Conservation (phyloP, 2,888 invertebrate genomes). For the Chymomyza amoena region DNA sequence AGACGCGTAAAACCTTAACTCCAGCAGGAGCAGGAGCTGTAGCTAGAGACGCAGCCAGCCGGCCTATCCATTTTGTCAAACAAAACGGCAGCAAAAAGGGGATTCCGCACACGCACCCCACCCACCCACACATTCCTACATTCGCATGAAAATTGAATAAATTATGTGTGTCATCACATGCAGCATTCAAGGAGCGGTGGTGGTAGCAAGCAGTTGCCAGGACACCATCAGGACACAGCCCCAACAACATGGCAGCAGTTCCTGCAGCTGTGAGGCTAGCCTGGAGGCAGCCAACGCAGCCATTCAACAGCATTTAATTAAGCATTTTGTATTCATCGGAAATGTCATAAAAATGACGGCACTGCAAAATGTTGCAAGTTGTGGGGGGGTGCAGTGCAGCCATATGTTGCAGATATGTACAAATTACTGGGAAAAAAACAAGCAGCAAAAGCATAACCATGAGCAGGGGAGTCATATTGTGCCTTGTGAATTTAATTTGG, state of each 20-base stretch:
- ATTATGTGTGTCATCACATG: constrained; percentile 75
- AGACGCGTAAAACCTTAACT: constrained; percentile 66
- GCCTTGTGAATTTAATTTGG: not conserved
- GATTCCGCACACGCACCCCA: constrained; percentile 18
- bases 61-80: not conserved
- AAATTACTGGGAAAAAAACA: not conserved
- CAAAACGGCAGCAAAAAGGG: constrained; percentile 28
- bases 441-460: too few relatives aligned
- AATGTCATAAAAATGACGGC: constrained; percentile 66
- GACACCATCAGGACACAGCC: not conserved
- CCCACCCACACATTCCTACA: constrained; percentile 22
- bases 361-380: constrained; percentile 24
- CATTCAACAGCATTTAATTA: constrained; percentile 71
- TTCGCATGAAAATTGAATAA: constrained; percentile 68
- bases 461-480: too few relatives aligned
- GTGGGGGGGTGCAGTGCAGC: not conserved
- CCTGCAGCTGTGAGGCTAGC: not conserved
- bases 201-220: not conserved
- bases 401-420: not conserved
- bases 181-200: constrained; percentile 39
- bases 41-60: not conserved
- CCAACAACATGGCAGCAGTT: not conserved
- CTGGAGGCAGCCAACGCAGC: constrained; percentile 10
- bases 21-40: constrained; percentile 18
- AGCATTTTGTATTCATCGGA: constrained; percentile 77